A percentile compares a stretch with the other conserved stretches of the same genome.
Evolutionary conservation across 2,888 invertebrate genomes (phyloP).

Genomic region (Drosophila aldrichi): DNA sequence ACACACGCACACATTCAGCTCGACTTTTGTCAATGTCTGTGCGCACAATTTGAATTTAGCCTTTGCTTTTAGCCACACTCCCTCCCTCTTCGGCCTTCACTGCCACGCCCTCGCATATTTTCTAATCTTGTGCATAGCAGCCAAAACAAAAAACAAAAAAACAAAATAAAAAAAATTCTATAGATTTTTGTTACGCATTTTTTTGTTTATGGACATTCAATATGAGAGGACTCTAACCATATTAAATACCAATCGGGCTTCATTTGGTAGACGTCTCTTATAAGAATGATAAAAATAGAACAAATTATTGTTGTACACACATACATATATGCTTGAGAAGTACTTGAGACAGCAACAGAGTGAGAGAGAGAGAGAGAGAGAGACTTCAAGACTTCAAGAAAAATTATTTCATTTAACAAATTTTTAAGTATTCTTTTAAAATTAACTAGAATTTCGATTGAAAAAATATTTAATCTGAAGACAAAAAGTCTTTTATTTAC

Average conservation of each 20-base stretch:
- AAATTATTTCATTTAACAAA: too few relatives aligned
- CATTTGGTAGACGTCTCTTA: background rate
- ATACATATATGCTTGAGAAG: background rate
- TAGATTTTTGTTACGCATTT: constrained; percentile 45
- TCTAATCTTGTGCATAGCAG: constrained; percentile 41
- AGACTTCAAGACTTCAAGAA: too few relatives aligned
- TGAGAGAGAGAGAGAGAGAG: background rate
- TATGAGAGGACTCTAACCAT: constrained; percentile 4
- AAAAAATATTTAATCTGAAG: too few relatives aligned
- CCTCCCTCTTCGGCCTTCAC: background rate
- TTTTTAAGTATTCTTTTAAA: too few relatives aligned
- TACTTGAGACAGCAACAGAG: background rate
- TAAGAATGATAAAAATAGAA: background rate
- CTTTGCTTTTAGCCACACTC: constrained; percentile 35
- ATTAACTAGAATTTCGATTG: too few relatives aligned
- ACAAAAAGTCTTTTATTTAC: too few relatives aligned
- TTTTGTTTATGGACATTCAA: constrained; percentile 31
- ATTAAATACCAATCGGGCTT: constrained; percentile 22
- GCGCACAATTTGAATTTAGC: constrained; percentile 36
- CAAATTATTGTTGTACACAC: background rate
- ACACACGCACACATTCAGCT: constrained; percentile 7
- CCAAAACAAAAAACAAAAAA: constrained; percentile 2
- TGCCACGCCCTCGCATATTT: constrained; percentile 31
- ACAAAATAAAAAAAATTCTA: constrained; percentile 28
- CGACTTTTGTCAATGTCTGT: constrained; percentile 23